Evolutionary conservation across 2,113 vertebrate genomes (phyloP).

Genomic region (Pseudopodoces humilis): DNA sequence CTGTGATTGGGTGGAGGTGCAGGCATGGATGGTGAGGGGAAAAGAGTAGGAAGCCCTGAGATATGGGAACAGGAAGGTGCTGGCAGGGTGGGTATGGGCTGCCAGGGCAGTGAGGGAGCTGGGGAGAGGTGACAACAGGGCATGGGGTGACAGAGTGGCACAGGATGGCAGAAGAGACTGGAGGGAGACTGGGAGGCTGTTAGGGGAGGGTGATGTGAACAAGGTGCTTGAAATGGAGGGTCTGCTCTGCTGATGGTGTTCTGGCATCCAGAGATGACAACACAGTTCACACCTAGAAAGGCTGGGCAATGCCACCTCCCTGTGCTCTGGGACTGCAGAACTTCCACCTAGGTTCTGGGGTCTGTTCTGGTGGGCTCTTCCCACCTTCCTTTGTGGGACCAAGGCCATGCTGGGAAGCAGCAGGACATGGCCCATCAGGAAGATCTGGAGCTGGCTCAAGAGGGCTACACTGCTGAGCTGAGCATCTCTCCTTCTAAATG

Average conservation of each 20-base stretch:
- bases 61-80: not conserved
- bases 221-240: not conserved
- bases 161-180: not conserved
- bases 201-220: not conserved
- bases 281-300: not conserved
- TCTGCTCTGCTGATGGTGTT: not conserved
- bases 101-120: not conserved
- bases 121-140: not conserved
- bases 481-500: not conserved
- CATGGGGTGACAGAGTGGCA: not conserved
- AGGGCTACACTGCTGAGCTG: not conserved
- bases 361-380: not conserved
- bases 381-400: not conserved
- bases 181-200: not conserved
- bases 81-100: not conserved
- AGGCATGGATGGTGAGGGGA: not conserved
- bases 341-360: not conserved
- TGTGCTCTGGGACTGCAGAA: not conserved
- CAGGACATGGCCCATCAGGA: not conserved
- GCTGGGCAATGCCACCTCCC: not conserved
- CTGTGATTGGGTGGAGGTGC: not conserved
- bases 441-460: not conserved
- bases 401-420: not conserved
- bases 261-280: not conserved
- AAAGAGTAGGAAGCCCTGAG: not conserved